These are phyloP conservation scores for Cremastobaeus sp. DNA, from an alignment of 2,888 invertebrate species.

Conservation along the genomic window DNA sequence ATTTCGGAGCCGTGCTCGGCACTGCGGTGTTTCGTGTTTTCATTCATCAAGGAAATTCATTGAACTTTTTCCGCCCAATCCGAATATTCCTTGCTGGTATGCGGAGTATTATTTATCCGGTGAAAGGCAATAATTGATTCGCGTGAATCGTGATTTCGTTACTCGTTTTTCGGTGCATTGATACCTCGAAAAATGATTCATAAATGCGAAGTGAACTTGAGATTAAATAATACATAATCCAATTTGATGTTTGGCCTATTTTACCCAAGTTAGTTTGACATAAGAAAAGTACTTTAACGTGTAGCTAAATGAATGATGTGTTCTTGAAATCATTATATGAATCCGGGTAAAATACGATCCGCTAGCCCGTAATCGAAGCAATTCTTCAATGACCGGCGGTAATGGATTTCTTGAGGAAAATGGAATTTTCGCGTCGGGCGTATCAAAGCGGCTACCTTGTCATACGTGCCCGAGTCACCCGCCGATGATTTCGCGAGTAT, in stretches of 20 bases:
- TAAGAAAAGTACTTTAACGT: conserved; percentile 4
- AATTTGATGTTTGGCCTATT: no score
- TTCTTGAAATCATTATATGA: conserved; percentile 45
- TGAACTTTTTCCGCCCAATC: no score
- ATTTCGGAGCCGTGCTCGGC: no score
- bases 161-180: background rate
- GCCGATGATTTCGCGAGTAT: conserved; percentile 69
- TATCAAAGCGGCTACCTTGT: conserved; percentile 67
- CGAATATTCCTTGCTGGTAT: no score
- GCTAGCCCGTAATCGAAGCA: conserved; percentile 51
- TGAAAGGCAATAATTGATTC: no score
- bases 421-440: conserved; percentile 67
- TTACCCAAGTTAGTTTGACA: background rate
- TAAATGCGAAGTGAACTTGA: background rate
- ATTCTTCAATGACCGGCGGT: conserved; percentile 61
- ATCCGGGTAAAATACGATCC: conserved; percentile 53
- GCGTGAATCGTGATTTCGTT: no score
- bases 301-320: conserved; percentile 36
- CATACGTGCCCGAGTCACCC: conserved; percentile 73
- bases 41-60: no score
- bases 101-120: no score
- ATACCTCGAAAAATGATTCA: background rate
- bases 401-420: conserved; percentile 68
- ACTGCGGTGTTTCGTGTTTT: no score
- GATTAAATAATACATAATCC: no score